Base-by-base conservation (phyloP, 1,140 invertebrate genomes). In the Drosophila quadrilineata region DNA sequence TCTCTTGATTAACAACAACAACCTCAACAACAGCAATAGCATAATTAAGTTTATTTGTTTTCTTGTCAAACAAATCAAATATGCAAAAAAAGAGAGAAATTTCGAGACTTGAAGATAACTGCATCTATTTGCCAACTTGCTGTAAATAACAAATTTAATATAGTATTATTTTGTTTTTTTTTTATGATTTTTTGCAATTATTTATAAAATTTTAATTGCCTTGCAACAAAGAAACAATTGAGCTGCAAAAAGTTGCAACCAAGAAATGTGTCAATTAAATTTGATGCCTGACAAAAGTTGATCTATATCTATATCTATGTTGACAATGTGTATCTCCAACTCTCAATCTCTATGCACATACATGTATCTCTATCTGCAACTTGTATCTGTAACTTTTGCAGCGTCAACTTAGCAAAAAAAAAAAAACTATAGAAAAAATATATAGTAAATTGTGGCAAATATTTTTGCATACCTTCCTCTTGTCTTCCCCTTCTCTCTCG, bases 251-350 rank as follows among this genome's bases (percentile, higher is more conserved):
- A 26, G 14, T 24, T 48, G 41, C 45, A 54, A 62, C 49, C 41
- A 71, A 62, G 62, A 85, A 85, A 85, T 79, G 74, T 85, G 74
- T 75, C 79, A 85, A 85, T 85, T 85, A 85, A 85, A 85, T 85
- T 85, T 71, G 71, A 84, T 77, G 62, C 71, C 53, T 77, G 79
- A 85, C 73, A 74, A 63, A 57, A 75, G 60, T 65, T 68, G 64
- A 54, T 66, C 56, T 60, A 41, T 63, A 33, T 69, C 16, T 38
- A n/a, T n/a, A n/a, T n/a, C n/a, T n/a, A n/a, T n/a, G n/a, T n/a
- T n/a, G n/a, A n/a, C n/a, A n/a, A n/a, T n/a, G n/a, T n/a, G n/a
- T n/a, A n/a, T n/a, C n/a, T n/a, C n/a, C n/a, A n/a, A n/a, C n/a
- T n/a, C n/a, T n/a, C n/a, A n/a, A n/a, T n/a, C n/a, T n/a, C n/a